Evolutionary conservation across 2,113 vertebrate genomes (phyloP).

Genomic region (Nycticorax nycticorax): DNA sequence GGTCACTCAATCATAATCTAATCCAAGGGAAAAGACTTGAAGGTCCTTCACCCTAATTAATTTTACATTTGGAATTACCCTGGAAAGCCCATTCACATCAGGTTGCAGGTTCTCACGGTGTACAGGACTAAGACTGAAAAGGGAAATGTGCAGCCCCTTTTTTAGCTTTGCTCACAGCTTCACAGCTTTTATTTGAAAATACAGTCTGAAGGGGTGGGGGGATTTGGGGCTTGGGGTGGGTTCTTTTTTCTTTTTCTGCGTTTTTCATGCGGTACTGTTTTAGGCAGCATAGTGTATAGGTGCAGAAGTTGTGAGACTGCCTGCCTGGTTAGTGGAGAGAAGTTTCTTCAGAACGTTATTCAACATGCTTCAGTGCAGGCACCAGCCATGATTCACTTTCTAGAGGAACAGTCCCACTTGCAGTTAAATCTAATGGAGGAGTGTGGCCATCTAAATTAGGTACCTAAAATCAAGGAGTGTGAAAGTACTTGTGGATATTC

Average conservation of each 20-base stretch:
- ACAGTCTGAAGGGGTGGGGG: accelerated
- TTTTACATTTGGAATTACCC: not conserved
- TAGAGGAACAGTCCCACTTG: not conserved
- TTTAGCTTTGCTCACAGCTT: not conserved
- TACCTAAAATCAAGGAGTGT: not conserved
- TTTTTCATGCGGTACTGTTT: not conserved
- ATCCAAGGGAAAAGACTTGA: not conserved
- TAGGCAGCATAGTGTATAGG: not conserved
- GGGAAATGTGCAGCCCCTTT: not conserved
- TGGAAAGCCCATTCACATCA: not conserved
- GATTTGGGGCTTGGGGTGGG: accelerated
- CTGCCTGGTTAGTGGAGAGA: not conserved
- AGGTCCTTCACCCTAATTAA: not conserved
- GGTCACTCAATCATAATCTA: not conserved
- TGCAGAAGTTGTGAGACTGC: not conserved
- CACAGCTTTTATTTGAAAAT: not conserved
- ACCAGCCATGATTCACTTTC: not conserved
- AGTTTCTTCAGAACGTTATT: not conserved
- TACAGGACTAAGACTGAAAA: not conserved
- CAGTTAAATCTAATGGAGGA: not conserved
- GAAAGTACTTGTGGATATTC: not conserved
- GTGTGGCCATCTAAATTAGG: not conserved
- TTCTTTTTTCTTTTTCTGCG: not conserved
- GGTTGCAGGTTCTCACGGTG: not conserved
- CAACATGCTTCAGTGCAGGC: not conserved